phyloP scores from a whole-genome alignment of 2,113 vertebrate genomes.

The Sinocyclocheilus grahami region DNA sequence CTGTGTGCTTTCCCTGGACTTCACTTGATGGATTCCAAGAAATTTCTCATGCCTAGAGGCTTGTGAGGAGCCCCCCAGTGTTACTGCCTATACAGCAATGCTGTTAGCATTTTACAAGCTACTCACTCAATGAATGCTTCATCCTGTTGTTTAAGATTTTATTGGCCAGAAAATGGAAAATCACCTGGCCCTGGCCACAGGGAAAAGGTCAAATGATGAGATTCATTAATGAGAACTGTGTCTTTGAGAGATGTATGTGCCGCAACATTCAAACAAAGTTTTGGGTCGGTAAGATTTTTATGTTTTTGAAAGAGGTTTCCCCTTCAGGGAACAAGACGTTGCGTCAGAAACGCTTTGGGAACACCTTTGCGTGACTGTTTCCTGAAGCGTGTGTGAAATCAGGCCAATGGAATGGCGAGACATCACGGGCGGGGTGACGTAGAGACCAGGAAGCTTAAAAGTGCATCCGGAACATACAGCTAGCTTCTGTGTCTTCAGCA shows the following conservation, averaged over 20 bases:
- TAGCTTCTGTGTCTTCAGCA: too few relatives aligned
- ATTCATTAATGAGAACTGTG: not conserved
- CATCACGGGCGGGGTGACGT: too few relatives aligned
- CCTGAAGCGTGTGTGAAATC: too few relatives aligned
- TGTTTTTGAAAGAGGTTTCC: not conserved
- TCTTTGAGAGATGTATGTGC: not conserved
- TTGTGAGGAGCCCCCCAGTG: slow-evolving; percentile 16
- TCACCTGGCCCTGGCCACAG: not conserved
- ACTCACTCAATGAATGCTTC: not conserved
- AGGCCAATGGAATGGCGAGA: too few relatives aligned
- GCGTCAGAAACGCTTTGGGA: too few relatives aligned
- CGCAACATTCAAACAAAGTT: not conserved
- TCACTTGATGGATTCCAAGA: slow-evolving; percentile 17
- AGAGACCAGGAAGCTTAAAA: too few relatives aligned
- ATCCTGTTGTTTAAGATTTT: not conserved
- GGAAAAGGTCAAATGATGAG: not conserved
- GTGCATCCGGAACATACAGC: too few relatives aligned
- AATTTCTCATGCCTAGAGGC: not conserved
- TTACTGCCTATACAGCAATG: not conserved
- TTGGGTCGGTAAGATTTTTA: not conserved
- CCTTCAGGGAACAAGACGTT: too few relatives aligned
- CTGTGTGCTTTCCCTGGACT: not conserved
- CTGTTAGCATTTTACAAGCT: not conserved
- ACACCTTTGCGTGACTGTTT: too few relatives aligned
- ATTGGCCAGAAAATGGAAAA: not conserved